phyloP scores from a whole-genome alignment of 2,113 vertebrate species.

The Spheniscus mendiculus region DNA sequence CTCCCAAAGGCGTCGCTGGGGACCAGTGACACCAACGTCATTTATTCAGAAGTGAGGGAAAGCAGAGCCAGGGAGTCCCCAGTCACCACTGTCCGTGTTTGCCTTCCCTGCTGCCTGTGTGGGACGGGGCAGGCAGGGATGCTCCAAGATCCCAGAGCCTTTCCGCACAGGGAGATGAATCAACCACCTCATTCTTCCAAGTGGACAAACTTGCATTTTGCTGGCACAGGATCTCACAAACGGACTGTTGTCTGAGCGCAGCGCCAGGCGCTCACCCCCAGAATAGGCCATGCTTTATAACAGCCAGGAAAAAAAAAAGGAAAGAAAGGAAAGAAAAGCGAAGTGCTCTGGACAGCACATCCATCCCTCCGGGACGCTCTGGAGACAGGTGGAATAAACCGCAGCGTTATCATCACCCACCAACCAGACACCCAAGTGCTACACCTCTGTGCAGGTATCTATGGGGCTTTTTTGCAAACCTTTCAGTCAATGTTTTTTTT shows the following conservation, averaged over 20 bases:
- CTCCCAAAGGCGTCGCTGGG: not conserved
- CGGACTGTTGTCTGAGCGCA: not conserved
- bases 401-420: not conserved
- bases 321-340: not conserved
- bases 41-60: not conserved
- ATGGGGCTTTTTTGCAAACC: accelerated
- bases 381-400: not conserved
- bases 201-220: conserved; percentile 15
- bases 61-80: not conserved
- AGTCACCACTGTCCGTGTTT: accelerated
- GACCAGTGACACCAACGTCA: not conserved
- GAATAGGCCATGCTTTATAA: not conserved
- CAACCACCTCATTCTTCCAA: conserved; percentile 20
- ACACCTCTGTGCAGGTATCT: not conserved
- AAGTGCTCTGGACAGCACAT: not conserved
- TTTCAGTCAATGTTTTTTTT: not conserved
- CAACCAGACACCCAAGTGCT: not conserved
- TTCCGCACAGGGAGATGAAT: accelerated
- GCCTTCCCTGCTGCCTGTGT: not conserved
- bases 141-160: not conserved
- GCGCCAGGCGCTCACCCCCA: accelerated
- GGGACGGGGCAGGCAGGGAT: not conserved
- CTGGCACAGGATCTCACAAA: accelerated
- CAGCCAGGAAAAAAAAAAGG: not conserved
- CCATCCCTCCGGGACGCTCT: accelerated